Percentiles rank a stretch among this genome's conserved stretches.
Evolutionary conservation across 2,113 vertebrate genomes (phyloP).

Genomic region (Chamaetylas fuelleborni): DNA sequence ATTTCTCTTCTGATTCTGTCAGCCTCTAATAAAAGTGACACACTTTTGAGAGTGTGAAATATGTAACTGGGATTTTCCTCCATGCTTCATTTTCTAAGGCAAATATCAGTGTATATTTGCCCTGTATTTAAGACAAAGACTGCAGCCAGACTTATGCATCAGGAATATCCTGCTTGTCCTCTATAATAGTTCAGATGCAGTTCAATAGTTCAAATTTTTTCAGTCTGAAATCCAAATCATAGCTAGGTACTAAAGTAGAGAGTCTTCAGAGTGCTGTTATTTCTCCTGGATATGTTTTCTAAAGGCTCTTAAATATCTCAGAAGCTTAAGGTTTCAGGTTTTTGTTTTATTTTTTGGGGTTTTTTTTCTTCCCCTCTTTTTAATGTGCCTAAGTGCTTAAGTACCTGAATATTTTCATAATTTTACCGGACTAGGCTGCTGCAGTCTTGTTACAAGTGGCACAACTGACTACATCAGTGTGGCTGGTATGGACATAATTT

Average conservation of each 20-base stretch:
- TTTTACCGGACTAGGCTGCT: not conserved
- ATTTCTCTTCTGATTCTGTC: not conserved
- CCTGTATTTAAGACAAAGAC: not conserved
- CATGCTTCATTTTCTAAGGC: not conserved
- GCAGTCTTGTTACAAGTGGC: not conserved
- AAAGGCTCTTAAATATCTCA: not conserved
- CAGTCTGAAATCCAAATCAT: not conserved
- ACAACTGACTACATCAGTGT: not conserved
- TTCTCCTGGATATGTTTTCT: not conserved
- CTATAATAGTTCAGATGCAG: not conserved
- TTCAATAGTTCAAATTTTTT: not conserved
- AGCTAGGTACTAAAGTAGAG: not conserved
- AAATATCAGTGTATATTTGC: not conserved
- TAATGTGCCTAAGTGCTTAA: not conserved
- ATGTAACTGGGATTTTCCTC: not conserved
- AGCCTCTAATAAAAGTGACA: not conserved
- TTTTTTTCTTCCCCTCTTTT: not conserved
- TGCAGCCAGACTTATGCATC: not conserved
- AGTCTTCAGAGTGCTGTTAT: not conserved
- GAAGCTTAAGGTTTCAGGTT: not conserved
- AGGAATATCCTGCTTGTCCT: not conserved
- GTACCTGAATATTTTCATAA: not conserved
- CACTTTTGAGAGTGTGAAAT: not conserved
- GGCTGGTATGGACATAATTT: not conserved
- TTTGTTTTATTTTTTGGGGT: accelerated